These are phyloP conservation scores for Elysia crispata DNA, from an alignment of 2,888 invertebrate genomes.

Conservation along the genomic window DNA sequence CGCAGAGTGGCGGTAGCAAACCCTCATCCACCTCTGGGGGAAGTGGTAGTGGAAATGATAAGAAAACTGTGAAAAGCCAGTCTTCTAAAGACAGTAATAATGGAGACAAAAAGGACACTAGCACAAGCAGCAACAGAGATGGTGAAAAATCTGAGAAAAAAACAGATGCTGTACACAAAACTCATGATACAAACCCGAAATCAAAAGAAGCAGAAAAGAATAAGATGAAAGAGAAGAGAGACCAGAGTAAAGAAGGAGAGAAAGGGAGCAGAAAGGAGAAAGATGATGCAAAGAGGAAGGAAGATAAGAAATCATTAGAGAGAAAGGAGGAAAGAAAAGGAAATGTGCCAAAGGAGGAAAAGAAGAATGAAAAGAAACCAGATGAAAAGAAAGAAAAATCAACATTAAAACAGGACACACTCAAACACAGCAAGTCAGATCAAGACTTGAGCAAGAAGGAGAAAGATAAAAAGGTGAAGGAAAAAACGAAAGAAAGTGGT, in stretches of 20 bases:
- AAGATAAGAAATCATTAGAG: slow-evolving; percentile 53
- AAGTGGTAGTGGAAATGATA: slow-evolving; percentile 37
- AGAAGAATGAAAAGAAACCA: slow-evolving; percentile 49
- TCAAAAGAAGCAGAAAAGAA: slow-evolving; percentile 48
- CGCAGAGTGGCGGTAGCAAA: slow-evolving; percentile 49
- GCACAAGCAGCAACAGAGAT: slow-evolving; percentile 32
- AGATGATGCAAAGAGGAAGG: slow-evolving; percentile 52
- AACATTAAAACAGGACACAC: slow-evolving; percentile 40
- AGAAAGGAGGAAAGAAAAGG: slow-evolving; percentile 44
- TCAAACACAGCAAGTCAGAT: slow-evolving; percentile 31
- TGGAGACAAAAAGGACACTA: slow-evolving; percentile 55
- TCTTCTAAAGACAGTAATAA: slow-evolving; percentile 21
- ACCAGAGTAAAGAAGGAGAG: slow-evolving; percentile 50
- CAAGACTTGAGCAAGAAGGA: slow-evolving; percentile 38
- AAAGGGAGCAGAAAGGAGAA: slow-evolving; percentile 46
- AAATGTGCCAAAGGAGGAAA: slow-evolving; percentile 51
- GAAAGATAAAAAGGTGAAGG: slow-evolving; percentile 40
- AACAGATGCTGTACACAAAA: slow-evolving; percentile 44
- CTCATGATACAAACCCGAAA: slow-evolving; percentile 51
- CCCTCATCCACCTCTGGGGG: slow-evolving; percentile 5
- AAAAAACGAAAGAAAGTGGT: slow-evolving; percentile 22
- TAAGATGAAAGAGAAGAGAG: slow-evolving; percentile 53
- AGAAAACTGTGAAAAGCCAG: background rate
- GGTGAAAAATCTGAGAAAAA: slow-evolving; percentile 55
- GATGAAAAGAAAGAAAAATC: slow-evolving; percentile 50